Conservation (phyloP, 2,888 invertebrate genomes). For the Galeruca laticollis region DNA sequence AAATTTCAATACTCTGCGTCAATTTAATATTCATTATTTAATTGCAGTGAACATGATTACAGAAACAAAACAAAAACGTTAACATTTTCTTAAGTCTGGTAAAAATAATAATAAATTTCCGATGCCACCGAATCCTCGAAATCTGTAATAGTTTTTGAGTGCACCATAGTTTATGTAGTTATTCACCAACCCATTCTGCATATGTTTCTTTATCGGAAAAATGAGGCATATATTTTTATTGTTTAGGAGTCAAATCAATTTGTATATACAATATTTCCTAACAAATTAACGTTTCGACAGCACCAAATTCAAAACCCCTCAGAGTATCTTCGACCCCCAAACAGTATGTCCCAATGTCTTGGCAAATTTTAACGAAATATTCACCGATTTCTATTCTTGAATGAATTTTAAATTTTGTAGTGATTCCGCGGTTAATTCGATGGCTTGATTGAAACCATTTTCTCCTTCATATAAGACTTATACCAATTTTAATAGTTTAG, state of each 20-base stretch:
- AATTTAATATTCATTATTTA: too few species aligned
- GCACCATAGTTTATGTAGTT: slow-evolving; percentile 99
- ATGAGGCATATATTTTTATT: slow-evolving; percentile 99
- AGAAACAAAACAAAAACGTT: too few species aligned
- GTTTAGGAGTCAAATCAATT: slow-evolving; percentile 96
- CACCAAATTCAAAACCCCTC: slow-evolving; percentile 95
- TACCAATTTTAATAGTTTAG: slow-evolving; percentile 97
- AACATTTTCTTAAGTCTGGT: too few species aligned
- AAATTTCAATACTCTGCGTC: too few species aligned
- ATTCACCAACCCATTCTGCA: slow-evolving; percentile 94
- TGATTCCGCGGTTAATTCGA: slow-evolving; percentile 98
- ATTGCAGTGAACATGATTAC: too few species aligned
- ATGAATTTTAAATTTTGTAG: slow-evolving; percentile 99
- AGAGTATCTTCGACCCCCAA: slow-evolving; percentile 99
- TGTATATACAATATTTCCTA: slow-evolving; percentile 99
- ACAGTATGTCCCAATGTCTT: slow-evolving; percentile 99
- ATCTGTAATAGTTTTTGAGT: slow-evolving; percentile 99
- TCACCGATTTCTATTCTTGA: slow-evolving; percentile 99
- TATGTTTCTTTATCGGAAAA: slow-evolving; percentile 97
- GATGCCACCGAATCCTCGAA: slow-evolving; percentile 98
- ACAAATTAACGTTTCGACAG: slow-evolving; percentile 98
- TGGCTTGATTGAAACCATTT: slow-evolving; percentile 99
- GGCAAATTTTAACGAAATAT: slow-evolving; percentile 81
- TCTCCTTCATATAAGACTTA: slow-evolving; percentile 99
- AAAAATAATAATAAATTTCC: too few species aligned